Conservation (phyloP, 2,797 vertebrate species). For the Pseudochaenichthys georgianus region DNA sequence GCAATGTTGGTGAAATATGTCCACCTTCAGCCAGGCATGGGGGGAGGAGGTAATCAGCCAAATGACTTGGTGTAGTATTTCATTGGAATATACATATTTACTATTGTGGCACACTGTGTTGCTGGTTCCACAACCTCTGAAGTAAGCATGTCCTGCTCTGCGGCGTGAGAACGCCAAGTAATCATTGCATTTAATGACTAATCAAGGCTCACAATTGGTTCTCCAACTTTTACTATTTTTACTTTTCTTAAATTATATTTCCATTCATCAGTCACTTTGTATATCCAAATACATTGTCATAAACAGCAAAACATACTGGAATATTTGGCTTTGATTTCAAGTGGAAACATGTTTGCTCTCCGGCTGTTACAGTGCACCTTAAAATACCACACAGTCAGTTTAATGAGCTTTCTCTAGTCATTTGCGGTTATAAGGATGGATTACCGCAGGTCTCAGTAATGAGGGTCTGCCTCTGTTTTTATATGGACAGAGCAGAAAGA, state of each 20-base stretch:
- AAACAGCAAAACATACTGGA: neutral
- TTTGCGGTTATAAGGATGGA: conserved; percentile 41
- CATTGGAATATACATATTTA: conserved; percentile 54
- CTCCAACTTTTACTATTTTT: neutral
- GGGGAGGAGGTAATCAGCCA: conserved; percentile 42
- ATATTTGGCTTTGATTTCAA: conserved; percentile 12
- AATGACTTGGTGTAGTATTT: conserved; percentile 49
- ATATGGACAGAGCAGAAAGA: conserved; percentile 28
- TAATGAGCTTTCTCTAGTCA: conserved; percentile 46
- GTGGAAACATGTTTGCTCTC: conserved; percentile 10
- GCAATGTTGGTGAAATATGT: conserved; percentile 44
- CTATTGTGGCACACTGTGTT: conserved; percentile 17
- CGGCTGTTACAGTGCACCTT: conserved; percentile 20
- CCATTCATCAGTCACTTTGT: neutral
- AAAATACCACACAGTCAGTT: conserved; percentile 38
- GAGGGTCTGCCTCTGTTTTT: conserved; percentile 27
- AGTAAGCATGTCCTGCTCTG: neutral
- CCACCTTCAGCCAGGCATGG: conserved; percentile 1
- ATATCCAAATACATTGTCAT: neutral
- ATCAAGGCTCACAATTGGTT: neutral
- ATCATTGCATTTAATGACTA: neutral
- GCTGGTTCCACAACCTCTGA: neutral
- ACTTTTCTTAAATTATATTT: neutral
- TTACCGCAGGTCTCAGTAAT: conserved; percentile 35
- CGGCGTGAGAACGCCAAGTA: neutral